Evolutionary conservation across 2,113 vertebrate species (phyloP).

Genomic region (Nematolebias whitei): DNA sequence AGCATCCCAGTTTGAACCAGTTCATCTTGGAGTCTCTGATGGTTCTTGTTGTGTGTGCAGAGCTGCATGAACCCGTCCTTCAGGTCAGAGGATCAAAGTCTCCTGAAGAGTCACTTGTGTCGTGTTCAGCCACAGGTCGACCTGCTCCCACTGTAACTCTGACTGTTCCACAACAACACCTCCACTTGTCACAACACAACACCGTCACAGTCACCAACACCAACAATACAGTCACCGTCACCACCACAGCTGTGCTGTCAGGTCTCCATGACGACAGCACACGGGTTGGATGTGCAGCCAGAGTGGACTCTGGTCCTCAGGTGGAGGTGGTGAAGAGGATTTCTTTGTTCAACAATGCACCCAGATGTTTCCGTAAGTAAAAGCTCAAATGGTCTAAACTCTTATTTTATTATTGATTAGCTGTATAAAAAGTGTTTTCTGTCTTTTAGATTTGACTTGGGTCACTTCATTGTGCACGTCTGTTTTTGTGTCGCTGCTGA

Average conservation of each 20-base stretch:
- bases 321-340: background rate
- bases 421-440: no score
- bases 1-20: background rate
- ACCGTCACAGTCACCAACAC: no score
- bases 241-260: no score
- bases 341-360: background rate
- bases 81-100: conserved; percentile 10
- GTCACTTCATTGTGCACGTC: no score
- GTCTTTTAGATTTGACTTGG: no score
- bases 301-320: conserved; percentile 11
- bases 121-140: conserved; percentile 53
- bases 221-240: no score
- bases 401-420: no score
- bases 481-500: no score
- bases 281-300: conserved; percentile 30
- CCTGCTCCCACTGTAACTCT: conserved; percentile 46
- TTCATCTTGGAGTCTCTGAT: background rate
- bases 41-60: conserved; percentile 9
- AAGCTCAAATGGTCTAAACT: no score
- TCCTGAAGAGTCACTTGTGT: background rate
- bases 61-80: conserved; percentile 47
- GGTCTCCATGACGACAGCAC: background rate
- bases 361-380: no score
- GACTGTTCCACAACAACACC: background rate
- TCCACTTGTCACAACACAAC: background rate